These are phyloP conservation scores for Panthera tigris DNA, from an alignment of 2,113 vertebrate genomes.

Conservation along the genomic window DNA sequence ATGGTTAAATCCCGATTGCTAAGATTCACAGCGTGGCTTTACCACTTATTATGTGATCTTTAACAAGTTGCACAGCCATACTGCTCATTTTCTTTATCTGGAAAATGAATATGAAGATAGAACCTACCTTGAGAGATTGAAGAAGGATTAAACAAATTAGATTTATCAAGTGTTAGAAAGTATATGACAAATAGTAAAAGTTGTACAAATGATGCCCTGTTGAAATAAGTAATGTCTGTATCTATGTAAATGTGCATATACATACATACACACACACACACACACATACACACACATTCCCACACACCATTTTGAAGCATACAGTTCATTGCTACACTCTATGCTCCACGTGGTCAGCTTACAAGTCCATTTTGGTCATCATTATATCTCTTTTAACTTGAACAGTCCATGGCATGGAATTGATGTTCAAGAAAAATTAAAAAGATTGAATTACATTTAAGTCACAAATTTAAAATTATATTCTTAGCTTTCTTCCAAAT, in stretches of 20 bases:
- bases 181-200: background rate
- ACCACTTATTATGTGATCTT: background rate
- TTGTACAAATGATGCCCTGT: background rate
- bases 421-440: background rate
- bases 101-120: background rate
- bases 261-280: background rate
- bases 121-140: background rate
- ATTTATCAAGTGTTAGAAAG: background rate
- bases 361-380: background rate
- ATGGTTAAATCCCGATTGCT: background rate
- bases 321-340: background rate
- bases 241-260: background rate
- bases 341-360: rapidly evolving
- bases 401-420: background rate
- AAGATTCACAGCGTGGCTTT: background rate
- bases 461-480: background rate
- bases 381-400: background rate
- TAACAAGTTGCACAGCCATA: background rate
- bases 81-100: background rate
- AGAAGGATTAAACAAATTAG: background rate
- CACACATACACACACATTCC: background rate
- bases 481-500: background rate
- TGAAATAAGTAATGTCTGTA: background rate
- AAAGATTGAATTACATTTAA: background rate
- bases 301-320: background rate